A percentile compares a stretch with the other conserved stretches of the same genome.
Conservation (phyloP, 2,888 invertebrate species). For the Ctenicera cuprea region DNA sequence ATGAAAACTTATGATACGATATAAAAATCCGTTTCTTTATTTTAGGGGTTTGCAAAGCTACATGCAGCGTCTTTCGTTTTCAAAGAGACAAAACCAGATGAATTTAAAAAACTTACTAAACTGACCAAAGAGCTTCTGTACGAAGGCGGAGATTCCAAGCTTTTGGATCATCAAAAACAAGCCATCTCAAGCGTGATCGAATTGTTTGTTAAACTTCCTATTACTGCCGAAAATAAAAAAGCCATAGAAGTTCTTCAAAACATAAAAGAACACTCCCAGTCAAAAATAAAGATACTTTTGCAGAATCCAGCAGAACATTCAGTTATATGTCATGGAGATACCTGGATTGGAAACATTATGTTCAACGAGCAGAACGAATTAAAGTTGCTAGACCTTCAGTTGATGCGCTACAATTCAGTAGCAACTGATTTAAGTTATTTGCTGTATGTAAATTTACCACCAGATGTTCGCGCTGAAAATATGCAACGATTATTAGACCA, state of each 20-base stretch:
- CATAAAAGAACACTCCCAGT: neutral
- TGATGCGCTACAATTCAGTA: slow-evolving; percentile 57
- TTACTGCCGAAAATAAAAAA: neutral
- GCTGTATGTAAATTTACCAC: slow-evolving; percentile 56
- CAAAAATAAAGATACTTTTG: neutral
- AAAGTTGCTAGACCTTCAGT: slow-evolving; percentile 58
- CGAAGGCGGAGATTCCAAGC: slow-evolving; percentile 1
- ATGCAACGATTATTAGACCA: slow-evolving; percentile 45
- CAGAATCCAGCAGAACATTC: slow-evolving; percentile 26
- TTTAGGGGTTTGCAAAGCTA: slow-evolving; percentile 55
- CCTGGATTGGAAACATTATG: slow-evolving; percentile 58
- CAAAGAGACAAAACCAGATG: slow-evolving; percentile 41
- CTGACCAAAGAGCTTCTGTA: slow-evolving; percentile 38
- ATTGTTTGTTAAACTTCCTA: neutral
- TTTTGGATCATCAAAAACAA: slow-evolving; percentile 7
- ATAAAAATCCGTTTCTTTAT: too few relatives aligned
- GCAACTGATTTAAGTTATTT: slow-evolving; percentile 59
- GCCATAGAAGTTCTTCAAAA: neutral
- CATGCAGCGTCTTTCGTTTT: slow-evolving; percentile 58
- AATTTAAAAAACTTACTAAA: slow-evolving; percentile 12
- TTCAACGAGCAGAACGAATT: slow-evolving; percentile 48
- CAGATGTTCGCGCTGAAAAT: slow-evolving; percentile 45
- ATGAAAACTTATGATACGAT: too few relatives aligned
- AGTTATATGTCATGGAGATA: slow-evolving; percentile 60
- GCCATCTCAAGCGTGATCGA: neutral